These are phyloP conservation scores for Campoletis raptor DNA, from an alignment of 2,888 invertebrate genomes.

Conservation along the genomic window DNA sequence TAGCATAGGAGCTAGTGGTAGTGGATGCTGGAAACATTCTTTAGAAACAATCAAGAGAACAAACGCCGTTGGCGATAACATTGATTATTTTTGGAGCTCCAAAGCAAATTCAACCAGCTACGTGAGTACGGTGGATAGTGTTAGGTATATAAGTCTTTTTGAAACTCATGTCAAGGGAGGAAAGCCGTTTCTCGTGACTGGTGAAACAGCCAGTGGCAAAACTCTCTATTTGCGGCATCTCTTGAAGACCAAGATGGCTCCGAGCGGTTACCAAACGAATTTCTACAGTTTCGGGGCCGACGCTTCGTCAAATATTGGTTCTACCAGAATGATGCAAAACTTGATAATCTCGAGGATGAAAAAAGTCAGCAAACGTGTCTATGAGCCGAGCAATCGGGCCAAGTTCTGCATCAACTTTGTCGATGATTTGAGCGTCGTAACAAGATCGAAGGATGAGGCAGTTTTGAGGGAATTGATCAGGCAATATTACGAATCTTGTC, in stretches of 20 bases:
- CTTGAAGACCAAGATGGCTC: constrained; percentile 77
- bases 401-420: constrained; percentile 88
- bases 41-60: constrained; percentile 86
- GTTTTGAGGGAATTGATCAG: constrained; percentile 87
- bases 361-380: constrained; percentile 86
- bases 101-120: constrained; percentile 80
- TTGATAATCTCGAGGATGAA: constrained; percentile 85
- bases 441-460: constrained; percentile 81
- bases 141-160: constrained; percentile 86
- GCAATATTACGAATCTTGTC: constrained; percentile 86
- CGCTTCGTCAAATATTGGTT: background rate
- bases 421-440: constrained; percentile 88
- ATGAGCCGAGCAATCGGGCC: constrained; percentile 86
- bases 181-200: constrained; percentile 87
- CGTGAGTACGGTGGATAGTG: constrained; percentile 87
- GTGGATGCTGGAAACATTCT: constrained; percentile 87
- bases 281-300: constrained; percentile 86
- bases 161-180: constrained; percentile 86
- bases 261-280: constrained; percentile 84
- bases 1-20: constrained; percentile 83
- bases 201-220: constrained; percentile 89
- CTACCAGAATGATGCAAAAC: constrained; percentile 84
- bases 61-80: constrained; percentile 78
- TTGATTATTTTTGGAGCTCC: constrained; percentile 48
- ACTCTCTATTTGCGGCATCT: constrained; percentile 86